Base-by-base conservation (phyloP, 2,113 vertebrate species). In the Eptesicus fuscus region DNA sequence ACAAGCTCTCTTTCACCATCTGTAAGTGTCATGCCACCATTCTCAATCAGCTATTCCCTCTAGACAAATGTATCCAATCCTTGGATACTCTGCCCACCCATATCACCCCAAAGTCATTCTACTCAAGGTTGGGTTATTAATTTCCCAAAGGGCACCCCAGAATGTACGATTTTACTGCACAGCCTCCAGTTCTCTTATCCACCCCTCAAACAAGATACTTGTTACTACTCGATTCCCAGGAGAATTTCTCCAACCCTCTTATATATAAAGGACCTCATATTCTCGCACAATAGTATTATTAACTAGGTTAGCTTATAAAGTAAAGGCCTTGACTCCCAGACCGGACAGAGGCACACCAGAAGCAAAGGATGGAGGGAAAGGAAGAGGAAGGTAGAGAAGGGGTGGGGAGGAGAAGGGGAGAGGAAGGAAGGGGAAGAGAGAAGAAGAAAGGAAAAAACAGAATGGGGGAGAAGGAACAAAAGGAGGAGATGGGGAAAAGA, bases 71-170 rank as follows among this genome's bases (percentile, higher is more conserved):
- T 40, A 35, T 8, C 69, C n/a, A 40, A 35, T 61, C 22, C 9
- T 17, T 32, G 23, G 61, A 49, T 23, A 63, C 16, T 23, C 23
- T 32, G 4, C 12, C 28, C 28, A 59, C 30, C 42, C 37, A 70
- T 22, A n/a, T 44, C 37, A 44, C 28, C 30, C n/a, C 44, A 78
- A 83, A 69, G 74, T 83, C 88, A 87, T 69, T 90, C 69, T 61
- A 20, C 11, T 78, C 51, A 47, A 49, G 9, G 8, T 3, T 40
- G 53, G 53, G 40, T 5, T 78, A 30, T 56, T 20, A 10, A 2
- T 67, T 70, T 85, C 53, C 59, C 37, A 28, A 88, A 84, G 40
- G 30, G 18, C 16, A 69, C 30, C 44, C 35, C 47, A 53, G 40
- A 74, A 44, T 7, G 17, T 11, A 88, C 22, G 51, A 20, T 49